Evolutionary conservation across 1,140 invertebrate genomes (phyloP), one percentile per base, ranked within the genome.

Genomic region (Sinonovacula constricta): DNA sequence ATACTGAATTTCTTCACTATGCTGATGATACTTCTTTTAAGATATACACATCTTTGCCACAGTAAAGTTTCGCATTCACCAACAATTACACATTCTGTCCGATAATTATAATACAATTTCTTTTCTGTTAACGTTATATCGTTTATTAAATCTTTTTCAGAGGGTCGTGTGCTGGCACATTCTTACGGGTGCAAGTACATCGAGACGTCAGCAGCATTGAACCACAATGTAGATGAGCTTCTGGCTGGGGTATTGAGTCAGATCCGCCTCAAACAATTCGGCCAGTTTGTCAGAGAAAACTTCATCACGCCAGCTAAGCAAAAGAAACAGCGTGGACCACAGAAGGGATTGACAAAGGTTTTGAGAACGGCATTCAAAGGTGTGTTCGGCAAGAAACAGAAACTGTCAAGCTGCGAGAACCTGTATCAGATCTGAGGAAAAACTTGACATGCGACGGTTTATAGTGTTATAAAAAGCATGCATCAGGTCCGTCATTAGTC

Each of bases 151-250:
- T 60, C 56, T 72, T 14, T 84, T 83, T 26, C 86, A 90, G 89
- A 90, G 31, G 89, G 85, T 7, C 77, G 85, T 56, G 45, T 68
- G 10, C 84, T 95, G 66, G 95, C 95, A 15, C 93, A 93, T 77
- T 93, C 92, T 15, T 94, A 94, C 81, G 93, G 94, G 34, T 95
- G 95, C 87, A 96, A 96, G 85, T 96, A 95, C 86, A 95, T 95
- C 83, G 95, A 96, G 88, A 95, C 95, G 0, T 96, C 95, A 0
- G 95, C 94, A 2, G 94, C 94, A 0, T 90, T 96, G 45, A 95
- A 95, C 80, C 95, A 96, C 83, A 95, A 96, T 84, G 94, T 97
- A 4, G 95, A 96, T 84, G 95, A 96, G 81, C 91, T 96, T 0
- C 90, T 96, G n/a, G 95, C 95, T 3, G 95, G 95, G 0, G 93